A percentile compares a stretch with the other conserved stretches of the same genome.
Evolutionary conservation across 1,140 invertebrate genomes (phyloP).

Genomic region (Amphibalanus amphitrite): DNA sequence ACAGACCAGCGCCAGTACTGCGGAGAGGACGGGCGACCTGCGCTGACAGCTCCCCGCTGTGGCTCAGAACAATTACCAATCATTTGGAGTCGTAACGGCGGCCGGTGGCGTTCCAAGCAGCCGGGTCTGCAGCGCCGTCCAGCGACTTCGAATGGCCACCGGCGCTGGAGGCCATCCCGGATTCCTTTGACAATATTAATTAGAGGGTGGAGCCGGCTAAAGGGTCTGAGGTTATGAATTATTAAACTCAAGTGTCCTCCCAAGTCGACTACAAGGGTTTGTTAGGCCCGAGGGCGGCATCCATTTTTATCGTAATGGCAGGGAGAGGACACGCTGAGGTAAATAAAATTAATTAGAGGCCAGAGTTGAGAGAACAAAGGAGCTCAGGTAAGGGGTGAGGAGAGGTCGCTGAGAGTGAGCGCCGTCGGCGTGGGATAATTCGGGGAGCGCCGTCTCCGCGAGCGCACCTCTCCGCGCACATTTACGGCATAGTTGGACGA

Average conservation of each 20-base stretch:
- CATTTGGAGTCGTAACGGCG: neutral
- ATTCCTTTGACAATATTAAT: constrained; percentile 2
- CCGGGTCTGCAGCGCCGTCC: neutral
- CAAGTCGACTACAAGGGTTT: neutral
- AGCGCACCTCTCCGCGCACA: neutral
- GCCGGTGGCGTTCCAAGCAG: neutral
- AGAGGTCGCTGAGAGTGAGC: neutral
- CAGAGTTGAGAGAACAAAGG: neutral
- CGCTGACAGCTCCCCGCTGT: neutral
- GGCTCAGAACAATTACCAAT: neutral
- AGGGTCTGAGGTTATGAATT: neutral
- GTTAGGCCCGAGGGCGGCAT: neutral
- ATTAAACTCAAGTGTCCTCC: neutral
- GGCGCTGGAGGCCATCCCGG: neutral
- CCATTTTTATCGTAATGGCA: constrained; percentile 1
- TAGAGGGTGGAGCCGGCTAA: neutral
- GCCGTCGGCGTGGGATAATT: neutral
- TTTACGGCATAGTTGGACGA: neutral
- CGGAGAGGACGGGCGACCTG: too few species aligned
- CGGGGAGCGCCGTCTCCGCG: neutral
- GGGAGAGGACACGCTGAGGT: neutral
- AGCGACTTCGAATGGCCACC: neutral
- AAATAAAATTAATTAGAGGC: constrained; percentile 2
- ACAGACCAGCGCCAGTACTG: neutral
- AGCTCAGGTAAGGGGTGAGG: neutral